These are phyloP conservation scores for Neogobius melanostomus DNA, from an alignment of 2,113 vertebrate species.

Conservation along the genomic window DNA sequence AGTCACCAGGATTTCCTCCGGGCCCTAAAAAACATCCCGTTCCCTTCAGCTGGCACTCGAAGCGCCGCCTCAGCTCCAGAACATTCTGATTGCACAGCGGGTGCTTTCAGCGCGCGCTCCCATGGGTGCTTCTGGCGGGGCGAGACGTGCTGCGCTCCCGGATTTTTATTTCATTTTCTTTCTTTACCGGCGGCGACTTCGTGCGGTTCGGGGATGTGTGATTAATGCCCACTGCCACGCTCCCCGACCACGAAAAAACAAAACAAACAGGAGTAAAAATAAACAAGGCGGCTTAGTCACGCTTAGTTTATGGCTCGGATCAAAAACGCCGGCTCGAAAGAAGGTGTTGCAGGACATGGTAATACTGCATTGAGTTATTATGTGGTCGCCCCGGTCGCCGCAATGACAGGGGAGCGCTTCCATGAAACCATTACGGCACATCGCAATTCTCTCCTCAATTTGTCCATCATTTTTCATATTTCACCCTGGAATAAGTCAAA, in stretches of 20 bases:
- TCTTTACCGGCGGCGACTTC: constrained; percentile 41
- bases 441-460: neutral
- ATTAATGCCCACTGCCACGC: constrained; percentile 52
- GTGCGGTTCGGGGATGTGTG: constrained; percentile 50
- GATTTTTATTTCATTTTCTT: constrained; percentile 4
- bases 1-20: constrained; percentile 37
- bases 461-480: neutral
- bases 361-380: constrained; percentile 22
- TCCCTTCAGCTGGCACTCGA: constrained; percentile 21
- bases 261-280: constrained; percentile 48
- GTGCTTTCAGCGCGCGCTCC: constrained; percentile 56
- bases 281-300: constrained; percentile 34
- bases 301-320: constrained; percentile 32
- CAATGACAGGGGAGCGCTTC: constrained; percentile 31
- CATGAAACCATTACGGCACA: constrained; percentile 12
- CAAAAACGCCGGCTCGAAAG: constrained; percentile 10
- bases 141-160: constrained; percentile 27
- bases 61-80: constrained; percentile 48
- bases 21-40: constrained; percentile 35
- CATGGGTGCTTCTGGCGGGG: constrained; percentile 32
- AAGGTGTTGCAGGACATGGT: constrained; percentile 34
- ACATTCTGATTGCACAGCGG: constrained; percentile 66
- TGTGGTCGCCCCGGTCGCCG: constrained; percentile 33
- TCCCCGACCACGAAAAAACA: constrained; percentile 42
- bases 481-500: neutral